Percentiles rank a stretch among this genome's conserved stretches.
Conservation (phyloP, 2,888 invertebrate species). For the Xylocampa areola region DNA sequence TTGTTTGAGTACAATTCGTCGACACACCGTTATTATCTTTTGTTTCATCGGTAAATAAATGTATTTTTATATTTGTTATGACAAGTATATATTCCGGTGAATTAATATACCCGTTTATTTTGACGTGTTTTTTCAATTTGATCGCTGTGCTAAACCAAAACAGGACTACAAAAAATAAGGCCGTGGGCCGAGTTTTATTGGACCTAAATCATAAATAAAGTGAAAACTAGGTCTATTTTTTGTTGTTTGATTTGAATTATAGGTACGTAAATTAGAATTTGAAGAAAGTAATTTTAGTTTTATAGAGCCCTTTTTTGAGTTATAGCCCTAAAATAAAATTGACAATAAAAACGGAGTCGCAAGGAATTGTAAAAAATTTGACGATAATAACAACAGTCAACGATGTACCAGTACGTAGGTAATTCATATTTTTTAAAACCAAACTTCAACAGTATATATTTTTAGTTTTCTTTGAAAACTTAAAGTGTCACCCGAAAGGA, state of each 20-base stretch:
- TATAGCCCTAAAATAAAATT: conserved; percentile 24
- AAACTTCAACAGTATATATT: conserved; percentile 52
- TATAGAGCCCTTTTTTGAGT: conserved; percentile 11
- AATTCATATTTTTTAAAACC: conserved; percentile 50
- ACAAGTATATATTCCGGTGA: background rate
- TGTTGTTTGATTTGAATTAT: conserved; percentile 8
- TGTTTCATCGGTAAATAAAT: conserved; percentile 5
- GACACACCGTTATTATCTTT: background rate
- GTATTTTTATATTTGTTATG: background rate
- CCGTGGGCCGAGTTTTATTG: background rate
- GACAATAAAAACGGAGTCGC: conserved; percentile 17
- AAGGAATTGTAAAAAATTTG: conserved; percentile 37
- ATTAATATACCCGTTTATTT: background rate
- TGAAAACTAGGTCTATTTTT: background rate
- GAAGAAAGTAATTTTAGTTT: conserved; percentile 25
- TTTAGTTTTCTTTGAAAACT: conserved; percentile 61
- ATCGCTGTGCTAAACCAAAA: background rate
- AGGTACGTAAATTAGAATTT: conserved; percentile 13
- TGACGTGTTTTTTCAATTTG: background rate
- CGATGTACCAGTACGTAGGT: conserved; percentile 39
- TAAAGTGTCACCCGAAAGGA: conserved; percentile 47
- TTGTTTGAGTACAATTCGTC: conserved; percentile 5
- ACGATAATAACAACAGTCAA: conserved; percentile 47
- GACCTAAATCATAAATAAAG: background rate
- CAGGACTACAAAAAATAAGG: background rate